These are phyloP conservation scores for Drosophila hamatofila DNA, from an alignment of 2,888 invertebrate species.

Conservation along the genomic window DNA sequence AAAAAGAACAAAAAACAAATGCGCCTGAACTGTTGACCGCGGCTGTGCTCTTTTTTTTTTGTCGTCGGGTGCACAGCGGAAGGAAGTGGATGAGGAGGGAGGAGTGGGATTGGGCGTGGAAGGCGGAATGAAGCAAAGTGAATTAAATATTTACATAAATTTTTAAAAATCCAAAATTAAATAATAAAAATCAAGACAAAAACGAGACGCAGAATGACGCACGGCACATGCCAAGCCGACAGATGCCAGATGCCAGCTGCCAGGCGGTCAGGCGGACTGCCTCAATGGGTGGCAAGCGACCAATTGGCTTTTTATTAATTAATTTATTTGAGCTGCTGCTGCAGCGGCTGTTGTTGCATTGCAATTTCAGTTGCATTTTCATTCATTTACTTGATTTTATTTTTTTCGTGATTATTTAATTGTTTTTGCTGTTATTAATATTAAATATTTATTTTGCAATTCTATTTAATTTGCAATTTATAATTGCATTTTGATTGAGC, in stretches of 20 bases:
- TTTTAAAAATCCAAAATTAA: conserved; percentile 75
- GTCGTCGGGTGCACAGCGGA: conserved; percentile 9
- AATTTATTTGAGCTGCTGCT: conserved; percentile 69
- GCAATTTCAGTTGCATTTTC: conserved; percentile 44
- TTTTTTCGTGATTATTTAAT: conserved; percentile 28
- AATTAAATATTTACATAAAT: conserved; percentile 72
- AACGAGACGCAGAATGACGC: conserved; percentile 35
- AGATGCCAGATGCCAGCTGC: neutral
- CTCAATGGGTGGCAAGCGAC: conserved; percentile 29
- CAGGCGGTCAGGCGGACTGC: neutral
- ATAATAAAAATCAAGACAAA: conserved; percentile 54
- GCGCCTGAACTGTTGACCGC: conserved; percentile 36
- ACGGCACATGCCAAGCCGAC: conserved; percentile 9
- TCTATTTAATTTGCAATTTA: conserved; percentile 77
- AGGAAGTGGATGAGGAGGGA: conserved; percentile 22
- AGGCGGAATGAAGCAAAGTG: conserved; percentile 29
- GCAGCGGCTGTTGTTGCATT: conserved; percentile 23
- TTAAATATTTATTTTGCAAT: conserved; percentile 79
- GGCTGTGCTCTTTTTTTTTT: conserved; percentile 11
- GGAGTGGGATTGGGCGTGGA: neutral
- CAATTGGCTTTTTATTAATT: conserved; percentile 74
- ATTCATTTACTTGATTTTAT: conserved; percentile 2
- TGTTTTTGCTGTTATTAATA: conserved; percentile 60
- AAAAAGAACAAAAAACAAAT: neutral
- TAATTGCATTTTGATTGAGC: conserved; percentile 75